Conservation (phyloP, 2,888 invertebrate genomes). For the Tipula vernalis region DNA sequence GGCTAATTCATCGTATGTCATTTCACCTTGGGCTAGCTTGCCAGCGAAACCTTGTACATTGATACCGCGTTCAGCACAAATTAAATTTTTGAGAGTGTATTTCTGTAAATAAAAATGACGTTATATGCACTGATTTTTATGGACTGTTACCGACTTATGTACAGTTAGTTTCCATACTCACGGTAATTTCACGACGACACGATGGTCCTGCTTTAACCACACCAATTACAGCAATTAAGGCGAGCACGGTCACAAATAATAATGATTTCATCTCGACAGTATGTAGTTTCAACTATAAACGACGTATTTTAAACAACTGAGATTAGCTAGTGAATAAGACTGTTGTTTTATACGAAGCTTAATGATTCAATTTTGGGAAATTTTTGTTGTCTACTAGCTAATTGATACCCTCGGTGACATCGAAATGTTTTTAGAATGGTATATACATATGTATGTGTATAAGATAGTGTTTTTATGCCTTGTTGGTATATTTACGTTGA, state of each 20-base stretch:
- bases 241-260: neutral
- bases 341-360: neutral
- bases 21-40: neutral
- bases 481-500: neutral
- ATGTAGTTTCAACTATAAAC: neutral
- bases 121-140: no score
- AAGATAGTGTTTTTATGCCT: neutral
- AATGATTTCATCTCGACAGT: neutral
- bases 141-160: no score
- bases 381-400: neutral
- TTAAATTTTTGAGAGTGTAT: neutral
- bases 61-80: neutral
- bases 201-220: neutral
- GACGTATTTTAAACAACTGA: neutral
- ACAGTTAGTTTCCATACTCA: neutral
- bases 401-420: neutral
- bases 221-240: neutral
- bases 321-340: neutral
- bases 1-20: neutral
- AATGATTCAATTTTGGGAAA: neutral
- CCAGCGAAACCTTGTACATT: neutral
- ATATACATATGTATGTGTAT: no score
- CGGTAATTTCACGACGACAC: neutral
- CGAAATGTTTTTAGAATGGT: neutral
- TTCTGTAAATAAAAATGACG: neutral